A percentile compares a stretch with the other conserved stretches of the same genome.
Conservation (phyloP, 2,888 invertebrate species). For the Drosophila percnosoma region DNA sequence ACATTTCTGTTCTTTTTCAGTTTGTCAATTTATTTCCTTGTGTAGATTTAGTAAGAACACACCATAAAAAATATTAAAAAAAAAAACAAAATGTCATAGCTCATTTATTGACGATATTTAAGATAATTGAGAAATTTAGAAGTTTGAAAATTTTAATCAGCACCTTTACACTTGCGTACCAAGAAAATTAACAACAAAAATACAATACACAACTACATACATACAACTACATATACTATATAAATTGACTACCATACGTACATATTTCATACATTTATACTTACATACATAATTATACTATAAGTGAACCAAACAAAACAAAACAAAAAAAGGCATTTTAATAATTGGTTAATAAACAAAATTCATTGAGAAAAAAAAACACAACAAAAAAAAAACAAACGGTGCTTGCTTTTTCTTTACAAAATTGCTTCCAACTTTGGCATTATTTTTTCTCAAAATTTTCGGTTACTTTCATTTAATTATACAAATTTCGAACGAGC, state of each 20-base stretch:
- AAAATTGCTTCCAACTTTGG: slow-evolving; percentile 61
- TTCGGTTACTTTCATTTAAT: slow-evolving; percentile 14
- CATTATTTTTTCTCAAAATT: slow-evolving; percentile 18
- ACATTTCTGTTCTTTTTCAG: slow-evolving; percentile 56
- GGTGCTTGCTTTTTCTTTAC: slow-evolving; percentile 69
- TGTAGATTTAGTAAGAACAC: slow-evolving; percentile 50
- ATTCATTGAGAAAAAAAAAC: slow-evolving; percentile 61
- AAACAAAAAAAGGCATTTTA: slow-evolving; percentile 56
- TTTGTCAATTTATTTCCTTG: slow-evolving; percentile 59
- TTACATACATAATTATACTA: slow-evolving; percentile 74
- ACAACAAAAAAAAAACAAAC: slow-evolving; percentile 48
- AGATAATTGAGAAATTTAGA: slow-evolving; percentile 18
- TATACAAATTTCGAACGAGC: slow-evolving; percentile 7
- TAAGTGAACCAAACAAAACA: slow-evolving; percentile 65
- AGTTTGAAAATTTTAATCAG: slow-evolving; percentile 20
- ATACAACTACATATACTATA: slow-evolving; percentile 63
- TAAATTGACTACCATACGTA: slow-evolving; percentile 51
- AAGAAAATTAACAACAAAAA: slow-evolving; percentile 35
- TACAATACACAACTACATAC: slow-evolving; percentile 40
- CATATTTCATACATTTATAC: slow-evolving; percentile 80
- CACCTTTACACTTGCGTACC: slow-evolving; percentile 54
- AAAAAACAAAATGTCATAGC: slow-evolving; percentile 30
- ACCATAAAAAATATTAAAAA: slow-evolving; percentile 9
- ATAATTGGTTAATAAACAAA: slow-evolving; percentile 80
- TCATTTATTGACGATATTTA: slow-evolving; percentile 34